Conservation (phyloP, 2,888 invertebrate genomes). For the Erannis defoliaria region DNA sequence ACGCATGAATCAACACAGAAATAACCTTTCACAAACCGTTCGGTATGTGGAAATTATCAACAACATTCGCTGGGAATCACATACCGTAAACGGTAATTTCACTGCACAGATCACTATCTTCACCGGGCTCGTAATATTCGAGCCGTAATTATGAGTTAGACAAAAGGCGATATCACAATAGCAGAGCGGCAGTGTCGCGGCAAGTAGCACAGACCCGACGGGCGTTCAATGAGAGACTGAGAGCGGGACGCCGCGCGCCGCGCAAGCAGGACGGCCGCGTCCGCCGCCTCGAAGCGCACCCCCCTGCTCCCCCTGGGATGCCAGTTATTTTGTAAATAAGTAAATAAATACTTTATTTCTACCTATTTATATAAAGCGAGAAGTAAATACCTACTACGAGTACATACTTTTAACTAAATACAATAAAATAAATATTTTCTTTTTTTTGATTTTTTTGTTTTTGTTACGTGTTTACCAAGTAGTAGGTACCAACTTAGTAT, state of each 20-base stretch:
- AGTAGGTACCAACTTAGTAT: no score
- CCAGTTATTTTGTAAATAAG: slow-evolving; percentile 29
- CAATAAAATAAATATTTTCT: no score
- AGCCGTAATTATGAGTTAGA: slow-evolving; percentile 71
- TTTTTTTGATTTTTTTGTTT: no score
- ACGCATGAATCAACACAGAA: slow-evolving; percentile 86
- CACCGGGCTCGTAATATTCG: slow-evolving; percentile 67
- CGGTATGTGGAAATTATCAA: slow-evolving; percentile 75
- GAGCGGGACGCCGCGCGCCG: slow-evolving; percentile 51
- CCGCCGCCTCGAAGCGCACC: slow-evolving; percentile 52
- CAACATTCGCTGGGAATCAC: slow-evolving; percentile 74
- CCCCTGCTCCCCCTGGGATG: slow-evolving; percentile 55
- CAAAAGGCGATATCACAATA: slow-evolving; percentile 76
- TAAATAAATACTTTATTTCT: slow-evolving; percentile 13
- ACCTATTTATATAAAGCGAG: no score
- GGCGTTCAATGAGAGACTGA: slow-evolving; percentile 82
- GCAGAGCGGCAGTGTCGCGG: slow-evolving; percentile 53
- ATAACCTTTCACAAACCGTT: slow-evolving; percentile 83
- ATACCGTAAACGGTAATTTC: slow-evolving; percentile 83
- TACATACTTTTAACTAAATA: no score
- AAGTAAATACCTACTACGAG: no score
- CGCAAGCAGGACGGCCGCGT: slow-evolving; percentile 58
- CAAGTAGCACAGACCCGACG: slow-evolving; percentile 71
- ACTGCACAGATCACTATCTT: slow-evolving; percentile 78
- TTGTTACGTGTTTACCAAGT: no score